Conservation (phyloP, 2,888 invertebrate genomes). For the Yponomeuta sedellus region DNA sequence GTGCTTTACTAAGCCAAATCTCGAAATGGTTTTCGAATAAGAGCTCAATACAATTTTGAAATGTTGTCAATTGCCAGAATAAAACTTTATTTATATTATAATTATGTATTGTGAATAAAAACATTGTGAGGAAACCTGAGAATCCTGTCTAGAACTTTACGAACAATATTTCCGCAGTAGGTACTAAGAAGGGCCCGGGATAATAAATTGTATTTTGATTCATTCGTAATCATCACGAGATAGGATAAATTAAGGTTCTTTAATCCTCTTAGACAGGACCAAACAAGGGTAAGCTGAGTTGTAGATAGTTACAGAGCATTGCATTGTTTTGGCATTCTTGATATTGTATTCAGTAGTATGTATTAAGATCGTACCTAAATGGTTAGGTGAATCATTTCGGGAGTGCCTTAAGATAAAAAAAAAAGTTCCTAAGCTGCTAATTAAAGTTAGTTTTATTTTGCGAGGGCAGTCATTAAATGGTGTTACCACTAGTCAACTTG, state of each 20-base stretch:
- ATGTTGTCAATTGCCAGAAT: no score
- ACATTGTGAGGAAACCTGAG: conserved; percentile 19
- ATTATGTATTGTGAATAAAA: no score
- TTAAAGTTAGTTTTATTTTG: background rate
- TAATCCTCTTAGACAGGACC: conserved; percentile 40
- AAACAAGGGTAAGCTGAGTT: conserved; percentile 34
- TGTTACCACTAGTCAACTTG: conserved; percentile 1
- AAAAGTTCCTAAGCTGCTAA: background rate
- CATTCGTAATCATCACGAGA: conserved; percentile 50
- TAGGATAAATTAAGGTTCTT: conserved; percentile 33
- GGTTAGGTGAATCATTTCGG: no score
- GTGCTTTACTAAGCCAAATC: no score
- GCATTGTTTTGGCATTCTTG: background rate
- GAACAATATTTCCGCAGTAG: conserved; percentile 20
- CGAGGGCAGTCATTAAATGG: background rate
- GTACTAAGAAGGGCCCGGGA: conserved; percentile 26
- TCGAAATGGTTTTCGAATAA: no score
- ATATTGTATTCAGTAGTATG: background rate
- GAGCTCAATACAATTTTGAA: no score
- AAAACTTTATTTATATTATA: no score
- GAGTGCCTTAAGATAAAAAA: background rate
- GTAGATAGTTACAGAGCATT: background rate
- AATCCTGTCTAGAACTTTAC: background rate
- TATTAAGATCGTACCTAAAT: background rate
- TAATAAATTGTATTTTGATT: conserved; percentile 50